Base-by-base conservation (phyloP, 2,113 vertebrate species). In the Atherinomorus stipes region DNA sequence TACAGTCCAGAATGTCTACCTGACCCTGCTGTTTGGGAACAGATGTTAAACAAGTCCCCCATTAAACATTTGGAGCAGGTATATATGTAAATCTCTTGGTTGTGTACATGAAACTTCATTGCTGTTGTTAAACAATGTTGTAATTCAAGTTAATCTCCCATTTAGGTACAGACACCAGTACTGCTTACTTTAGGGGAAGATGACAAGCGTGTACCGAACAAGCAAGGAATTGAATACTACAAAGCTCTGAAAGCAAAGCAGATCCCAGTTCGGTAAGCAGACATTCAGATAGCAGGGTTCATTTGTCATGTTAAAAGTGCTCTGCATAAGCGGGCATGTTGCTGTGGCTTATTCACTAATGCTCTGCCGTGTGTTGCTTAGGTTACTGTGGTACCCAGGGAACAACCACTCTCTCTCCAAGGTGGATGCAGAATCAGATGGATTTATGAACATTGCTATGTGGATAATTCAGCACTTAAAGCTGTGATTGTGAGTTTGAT, bases 211-310 rank as follows among this genome's bases (percentile, higher is more conserved):
- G 97, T 98, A 4, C 97, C 96, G 11, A 95, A 90, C 72, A 95
- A 94, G 67, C 98, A 99, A 89, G 96, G 98, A 4, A 83, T 98
- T 16, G 98, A 99, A 80, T 98, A 96, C 83, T 99, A 98, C 86
- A 95, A 68, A 64, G 96, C 96, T n/a, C 93, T 99, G 40, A 97
- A 96, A 86, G 92, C 94, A 71, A 92, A 90, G 19, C 91, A 94
- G 0, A 51, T 97, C 42, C 94, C 96, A 38, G 95, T 95, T 0
- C 93, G 96, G 98, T 99, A 86, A 95, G 96, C 76, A n/a, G n/a
- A 49, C 45, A 37, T 54, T 25, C 45, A 18, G 45, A 18, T 42
- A 31, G 16, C 10, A 16, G 4, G 26, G 21, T 25, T 31, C n/a
- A 25, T 40, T 53, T 3, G 38, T 68, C 31, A 15, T 21, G 54